Conservation (phyloP, 2,113 vertebrate genomes). For the Colius striatus region DNA sequence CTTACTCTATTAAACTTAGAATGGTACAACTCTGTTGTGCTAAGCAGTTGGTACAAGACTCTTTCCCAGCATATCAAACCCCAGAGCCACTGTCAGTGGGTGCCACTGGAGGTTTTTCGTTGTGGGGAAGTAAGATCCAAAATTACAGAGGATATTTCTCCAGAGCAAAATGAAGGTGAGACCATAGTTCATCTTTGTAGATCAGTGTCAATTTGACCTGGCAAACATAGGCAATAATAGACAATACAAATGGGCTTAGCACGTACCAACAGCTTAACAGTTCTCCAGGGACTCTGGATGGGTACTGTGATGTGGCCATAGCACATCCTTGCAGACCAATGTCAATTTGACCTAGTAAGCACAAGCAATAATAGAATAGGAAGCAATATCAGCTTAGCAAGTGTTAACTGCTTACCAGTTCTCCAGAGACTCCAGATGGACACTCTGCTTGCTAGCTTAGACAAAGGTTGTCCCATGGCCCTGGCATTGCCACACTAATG, state of each 20-base stretch:
- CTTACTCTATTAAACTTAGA: not conserved
- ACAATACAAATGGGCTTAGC: not conserved
- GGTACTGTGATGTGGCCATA: not conserved
- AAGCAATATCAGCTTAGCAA: not conserved
- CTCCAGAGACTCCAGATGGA: not conserved
- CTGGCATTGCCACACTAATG: not conserved
- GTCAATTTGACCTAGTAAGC: slow-evolving; percentile 27
- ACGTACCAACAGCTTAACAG: not conserved
- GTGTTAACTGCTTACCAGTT: not conserved
- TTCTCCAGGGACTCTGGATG: not conserved
- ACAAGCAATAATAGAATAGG: not conserved
- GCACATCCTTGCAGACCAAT: not conserved
- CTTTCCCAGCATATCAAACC: not conserved
- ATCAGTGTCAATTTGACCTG: slow-evolving; percentile 40
- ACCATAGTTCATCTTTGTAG: not conserved
- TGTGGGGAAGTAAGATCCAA: not conserved
- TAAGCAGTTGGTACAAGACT: not conserved
- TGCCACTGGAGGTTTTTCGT: not conserved
- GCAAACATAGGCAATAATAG: not conserved
- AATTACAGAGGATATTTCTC: not conserved
- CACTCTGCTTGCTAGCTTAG: not conserved
- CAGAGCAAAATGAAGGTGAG: not conserved
- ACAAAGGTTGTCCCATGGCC: not conserved
- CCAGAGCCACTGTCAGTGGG: not conserved
- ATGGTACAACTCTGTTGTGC: fast-evolving